Evolutionary conservation across 1,140 invertebrate species (phyloP).

Genomic region (Hypsibius dujardini): DNA sequence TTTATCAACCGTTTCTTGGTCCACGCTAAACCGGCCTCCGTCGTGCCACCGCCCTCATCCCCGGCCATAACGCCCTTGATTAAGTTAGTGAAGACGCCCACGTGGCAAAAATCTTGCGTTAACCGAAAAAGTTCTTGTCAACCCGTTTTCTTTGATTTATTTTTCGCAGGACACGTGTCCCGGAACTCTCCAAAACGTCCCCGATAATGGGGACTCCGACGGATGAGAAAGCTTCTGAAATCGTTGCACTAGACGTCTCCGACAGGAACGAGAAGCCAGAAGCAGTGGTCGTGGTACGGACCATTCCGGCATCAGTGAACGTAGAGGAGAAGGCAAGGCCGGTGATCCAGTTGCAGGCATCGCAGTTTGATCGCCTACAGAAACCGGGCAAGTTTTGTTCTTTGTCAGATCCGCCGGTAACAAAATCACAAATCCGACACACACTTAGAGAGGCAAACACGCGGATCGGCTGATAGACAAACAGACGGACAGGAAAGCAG

Average conservation of each 20-base stretch:
- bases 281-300: neutral
- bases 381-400: too few species aligned
- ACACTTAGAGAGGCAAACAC: too few species aligned
- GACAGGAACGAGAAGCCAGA: neutral
- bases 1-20: slow-evolving; percentile 5
- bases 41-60: neutral
- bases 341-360: too few species aligned
- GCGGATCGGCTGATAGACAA: too few species aligned
- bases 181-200: neutral
- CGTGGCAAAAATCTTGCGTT: too few species aligned
- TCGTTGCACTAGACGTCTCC: neutral
- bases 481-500: too few species aligned
- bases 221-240: neutral
- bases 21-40: neutral
- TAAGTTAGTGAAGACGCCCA: neutral
- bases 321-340: too few species aligned
- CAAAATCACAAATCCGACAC: too few species aligned
- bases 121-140: neutral
- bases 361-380: too few species aligned
- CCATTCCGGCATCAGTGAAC: neutral
- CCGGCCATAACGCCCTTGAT: neutral
- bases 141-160: neutral
- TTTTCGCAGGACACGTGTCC: neutral
- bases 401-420: too few species aligned
- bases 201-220: neutral